phyloP scores from a whole-genome alignment of 2,113 vertebrate genomes.

The Neogobius melanostomus region DNA sequence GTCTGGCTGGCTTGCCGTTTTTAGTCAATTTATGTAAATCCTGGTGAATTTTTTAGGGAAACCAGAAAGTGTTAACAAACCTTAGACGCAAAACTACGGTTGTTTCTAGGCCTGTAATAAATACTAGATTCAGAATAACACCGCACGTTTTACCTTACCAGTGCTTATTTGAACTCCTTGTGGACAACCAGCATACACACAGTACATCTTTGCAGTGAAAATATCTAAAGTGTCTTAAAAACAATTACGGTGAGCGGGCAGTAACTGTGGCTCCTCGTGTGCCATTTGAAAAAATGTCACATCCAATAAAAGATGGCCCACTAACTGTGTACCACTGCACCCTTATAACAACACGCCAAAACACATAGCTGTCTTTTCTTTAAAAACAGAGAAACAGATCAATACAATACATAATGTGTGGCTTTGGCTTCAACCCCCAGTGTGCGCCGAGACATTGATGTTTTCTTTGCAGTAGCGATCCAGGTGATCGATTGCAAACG shows the following conservation, averaged over 20 bases:
- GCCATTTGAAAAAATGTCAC: neutral
- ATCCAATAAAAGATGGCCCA: neutral
- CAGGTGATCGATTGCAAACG: constrained; percentile 16
- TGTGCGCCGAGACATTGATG: constrained; percentile 17
- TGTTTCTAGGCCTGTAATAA: too few species aligned
- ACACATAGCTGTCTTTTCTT: constrained; percentile 3
- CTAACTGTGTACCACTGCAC: neutral
- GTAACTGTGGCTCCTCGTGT: neutral
- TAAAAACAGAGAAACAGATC: constrained; percentile 15
- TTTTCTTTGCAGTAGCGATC: constrained; percentile 12
- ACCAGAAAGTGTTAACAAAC: too few species aligned
- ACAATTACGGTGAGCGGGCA: neutral
- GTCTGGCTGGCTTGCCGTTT: too few species aligned
- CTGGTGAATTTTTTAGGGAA: too few species aligned
- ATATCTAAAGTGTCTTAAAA: neutral
- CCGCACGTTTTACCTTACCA: neutral
- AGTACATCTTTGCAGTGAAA: too few species aligned
- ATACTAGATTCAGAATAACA: too few species aligned
- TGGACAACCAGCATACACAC: too few species aligned
- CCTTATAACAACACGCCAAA: neutral
- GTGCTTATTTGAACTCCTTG: too few species aligned
- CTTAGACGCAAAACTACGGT: too few species aligned
- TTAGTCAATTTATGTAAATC: too few species aligned
- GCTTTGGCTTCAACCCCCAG: neutral
- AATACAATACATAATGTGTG: constrained; percentile 8